A percentile compares a stretch with the other conserved stretches of the same genome.
phyloP scores from a whole-genome alignment of 2,113 vertebrate genomes.

The Aphelocoma coerulescens region DNA sequence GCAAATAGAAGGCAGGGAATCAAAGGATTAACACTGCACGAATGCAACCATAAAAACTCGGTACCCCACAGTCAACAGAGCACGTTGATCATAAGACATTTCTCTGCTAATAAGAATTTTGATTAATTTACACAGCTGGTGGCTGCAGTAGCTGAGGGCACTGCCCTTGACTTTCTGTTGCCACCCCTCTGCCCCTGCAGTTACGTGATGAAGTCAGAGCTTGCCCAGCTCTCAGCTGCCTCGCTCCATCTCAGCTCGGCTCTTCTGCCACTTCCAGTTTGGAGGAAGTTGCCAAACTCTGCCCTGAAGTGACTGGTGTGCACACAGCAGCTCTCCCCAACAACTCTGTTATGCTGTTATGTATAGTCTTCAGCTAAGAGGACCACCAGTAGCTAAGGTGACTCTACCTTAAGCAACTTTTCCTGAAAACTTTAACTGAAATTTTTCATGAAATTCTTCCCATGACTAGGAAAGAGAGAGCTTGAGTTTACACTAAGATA shows the following conservation, averaged over 20 bases:
- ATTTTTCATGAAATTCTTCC: background rate
- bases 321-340: background rate
- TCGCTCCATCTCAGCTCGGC: background rate
- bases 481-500: background rate
- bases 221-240: background rate
- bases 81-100: background rate
- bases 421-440: background rate
- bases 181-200: background rate
- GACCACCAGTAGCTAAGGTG: background rate
- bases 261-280: background rate
- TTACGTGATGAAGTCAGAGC: rapidly evolving
- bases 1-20: background rate
- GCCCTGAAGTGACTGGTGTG: background rate
- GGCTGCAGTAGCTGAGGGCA: background rate
- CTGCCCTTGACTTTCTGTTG: background rate
- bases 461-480: background rate
- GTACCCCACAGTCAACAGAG: background rate
- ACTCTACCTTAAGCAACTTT: background rate
- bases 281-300: background rate
- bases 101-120: background rate
- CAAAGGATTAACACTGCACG: background rate
- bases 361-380: background rate
- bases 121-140: background rate
- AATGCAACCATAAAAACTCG: background rate
- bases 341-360: background rate